These are phyloP conservation scores for Notolabrus celidotus DNA, from an alignment of 2,797 vertebrate species.

Conservation along the genomic window DNA sequence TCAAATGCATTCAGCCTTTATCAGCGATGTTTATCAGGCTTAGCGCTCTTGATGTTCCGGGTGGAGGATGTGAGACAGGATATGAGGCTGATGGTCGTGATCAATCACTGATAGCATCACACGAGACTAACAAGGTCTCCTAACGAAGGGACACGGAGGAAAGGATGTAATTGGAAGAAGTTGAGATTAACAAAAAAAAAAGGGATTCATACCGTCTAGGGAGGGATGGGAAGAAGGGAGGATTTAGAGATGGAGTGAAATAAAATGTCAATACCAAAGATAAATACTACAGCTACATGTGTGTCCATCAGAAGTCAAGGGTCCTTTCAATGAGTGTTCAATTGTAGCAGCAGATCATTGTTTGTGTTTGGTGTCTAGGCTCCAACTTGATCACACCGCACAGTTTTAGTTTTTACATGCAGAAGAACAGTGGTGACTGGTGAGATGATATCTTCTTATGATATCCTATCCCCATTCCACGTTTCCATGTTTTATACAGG, in stretches of 20 bases:
- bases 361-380: no score
- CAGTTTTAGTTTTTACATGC: no score
- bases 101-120: constrained; percentile 67
- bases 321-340: constrained; percentile 17
- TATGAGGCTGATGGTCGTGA: constrained; percentile 62
- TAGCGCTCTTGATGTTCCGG: constrained; percentile 55
- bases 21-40: constrained; percentile 67
- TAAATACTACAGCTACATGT: not conserved
- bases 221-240: constrained; percentile 8
- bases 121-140: constrained; percentile 62
- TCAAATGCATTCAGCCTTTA: constrained; percentile 61
- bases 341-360: no score
- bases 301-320: not conserved
- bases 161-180: constrained; percentile 64
- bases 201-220: constrained; percentile 49
- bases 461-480: no score
- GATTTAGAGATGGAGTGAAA: constrained; percentile 1
- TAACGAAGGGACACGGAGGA: constrained; percentile 51
- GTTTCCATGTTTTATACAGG: no score
- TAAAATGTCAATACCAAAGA: constrained; percentile 37
- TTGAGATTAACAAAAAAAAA: constrained; percentile 54
- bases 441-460: no score
- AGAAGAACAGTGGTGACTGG: no score
- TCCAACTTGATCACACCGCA: no score
- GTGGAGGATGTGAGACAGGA: constrained; percentile 65